Evolutionary conservation across 1,140 invertebrate genomes (phyloP), one percentile per base, ranked within the genome.

Genomic region (Formica exsecta): DNA sequence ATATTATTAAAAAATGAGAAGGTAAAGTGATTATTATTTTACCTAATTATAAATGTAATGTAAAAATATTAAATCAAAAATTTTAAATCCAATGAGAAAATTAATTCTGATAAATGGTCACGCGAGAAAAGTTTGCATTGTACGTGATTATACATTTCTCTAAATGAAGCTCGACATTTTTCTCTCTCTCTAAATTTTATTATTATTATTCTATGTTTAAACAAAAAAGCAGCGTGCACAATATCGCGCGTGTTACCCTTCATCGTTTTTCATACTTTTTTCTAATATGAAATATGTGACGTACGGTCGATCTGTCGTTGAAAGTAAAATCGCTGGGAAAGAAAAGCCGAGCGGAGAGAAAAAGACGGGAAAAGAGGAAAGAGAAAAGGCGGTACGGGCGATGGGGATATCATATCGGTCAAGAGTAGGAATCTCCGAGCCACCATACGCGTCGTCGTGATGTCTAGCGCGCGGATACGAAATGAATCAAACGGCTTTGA

Each of bases 401-500:
- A 16, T 25, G 70, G 62, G n/a, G 70, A 57, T 25, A 71, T 64
- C 64, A 48, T 86, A 81, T 90, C 88, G 89, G 88, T 90, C 89
- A 85, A 83, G 48, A 51, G 9, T 44, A 62, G 68, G 59, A 75
- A 83, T 90, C 89, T 87, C 74, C 64, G 70, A 74, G 89, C 62
- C 76, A 66, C 59, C 68, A 41, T 83, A 51, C 61, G 51, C 65
- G 57, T 70, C 80, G 85, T 85, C 75, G 70, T 89, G 86, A 89
- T 90, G 87, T 89, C 89, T 91, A 83, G 85, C 90, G 81, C 83
- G 68, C 90, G 89, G 92, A 92, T 93, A 92, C 91, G 91, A 93
- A 93, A 93, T 92, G 92, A 93, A 93, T 92, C 92, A 93, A 93
- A 92, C 91, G 92, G 91, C 92, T 92, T 92, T 92, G 91, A 93